Conservation (phyloP, 2,888 invertebrate genomes). For the Acholoe squamosa region DNA sequence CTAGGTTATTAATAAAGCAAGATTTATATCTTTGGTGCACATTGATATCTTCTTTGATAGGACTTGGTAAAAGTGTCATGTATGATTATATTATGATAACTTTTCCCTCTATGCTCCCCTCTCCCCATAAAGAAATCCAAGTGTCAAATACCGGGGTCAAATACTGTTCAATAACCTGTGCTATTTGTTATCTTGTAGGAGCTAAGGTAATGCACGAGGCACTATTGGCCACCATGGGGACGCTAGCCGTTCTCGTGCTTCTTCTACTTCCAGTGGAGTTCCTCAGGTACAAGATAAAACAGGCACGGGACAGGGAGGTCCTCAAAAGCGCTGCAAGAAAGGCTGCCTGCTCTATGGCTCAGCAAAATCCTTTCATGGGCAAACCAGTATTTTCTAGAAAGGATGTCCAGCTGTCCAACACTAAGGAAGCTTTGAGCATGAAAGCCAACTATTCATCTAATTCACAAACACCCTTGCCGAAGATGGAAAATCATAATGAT, state of each 20-base stretch:
- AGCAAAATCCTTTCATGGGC: constrained; percentile 29
- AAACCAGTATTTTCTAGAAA: not conserved
- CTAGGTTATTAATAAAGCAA: too few species aligned
- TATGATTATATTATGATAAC: too few species aligned
- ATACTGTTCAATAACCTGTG: too few species aligned
- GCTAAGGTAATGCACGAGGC: not conserved
- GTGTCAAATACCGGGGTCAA: too few species aligned
- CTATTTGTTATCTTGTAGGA: constrained; percentile 31
- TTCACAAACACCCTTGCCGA: constrained; percentile 4
- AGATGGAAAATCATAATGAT: not conserved
- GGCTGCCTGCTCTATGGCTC: not conserved
- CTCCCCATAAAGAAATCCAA: too few species aligned
- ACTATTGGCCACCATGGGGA: not conserved
- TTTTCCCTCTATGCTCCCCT: too few species aligned
- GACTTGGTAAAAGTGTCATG: too few species aligned
- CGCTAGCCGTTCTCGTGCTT: constrained; percentile 13
- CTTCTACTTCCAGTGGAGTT: constrained; percentile 33
- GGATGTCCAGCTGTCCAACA: not conserved
- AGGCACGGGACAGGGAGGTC: not conserved
- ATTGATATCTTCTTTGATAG: too few species aligned
- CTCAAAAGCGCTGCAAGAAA: constrained; percentile 19
- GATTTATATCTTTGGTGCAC: too few species aligned
- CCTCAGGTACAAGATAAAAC: constrained; percentile 47
- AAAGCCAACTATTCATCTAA: not conserved
- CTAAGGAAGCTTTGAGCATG: not conserved